Percentiles rank a stretch among this genome's conserved stretches.
These are phyloP conservation scores for Temnothorax longispinosus DNA, from an alignment of 1,140 invertebrate genomes.

Conservation along the genomic window DNA sequence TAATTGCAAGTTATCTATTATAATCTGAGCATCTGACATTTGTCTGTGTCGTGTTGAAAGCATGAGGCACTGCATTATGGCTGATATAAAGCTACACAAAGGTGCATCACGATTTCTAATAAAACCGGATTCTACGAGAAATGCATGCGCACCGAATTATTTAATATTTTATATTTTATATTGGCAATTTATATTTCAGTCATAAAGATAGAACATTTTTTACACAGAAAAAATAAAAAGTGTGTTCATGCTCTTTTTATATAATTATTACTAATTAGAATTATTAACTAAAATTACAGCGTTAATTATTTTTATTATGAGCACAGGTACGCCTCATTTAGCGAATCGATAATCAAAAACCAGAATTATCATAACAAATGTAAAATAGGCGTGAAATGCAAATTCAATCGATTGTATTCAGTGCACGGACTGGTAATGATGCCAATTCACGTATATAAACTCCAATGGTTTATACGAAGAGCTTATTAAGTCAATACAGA, in stretches of 20 bases:
- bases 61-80: not conserved
- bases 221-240: no score
- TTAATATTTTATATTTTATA: not conserved
- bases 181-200: not conserved
- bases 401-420: constrained; percentile 8
- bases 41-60: not conserved
- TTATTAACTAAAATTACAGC: not conserved
- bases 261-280: no score
- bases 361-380: constrained; percentile 7
- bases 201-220: not conserved
- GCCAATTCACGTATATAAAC: not conserved
- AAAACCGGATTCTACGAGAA: not conserved
- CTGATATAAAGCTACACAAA: not conserved
- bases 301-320: not conserved
- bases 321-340: not conserved
- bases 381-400: constrained; percentile 1
- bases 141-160: not conserved
- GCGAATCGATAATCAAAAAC: not conserved
- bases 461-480: not conserved
- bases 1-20: constrained; percentile 30
- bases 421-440: not conserved
- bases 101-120: not conserved
- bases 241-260: not conserved
- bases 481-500: constrained; percentile 26
- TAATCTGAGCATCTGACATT: constrained; percentile 24